Evolutionary conservation across 1,140 invertebrate genomes (phyloP).

Genomic region (Rhagoletis zephyria): DNA sequence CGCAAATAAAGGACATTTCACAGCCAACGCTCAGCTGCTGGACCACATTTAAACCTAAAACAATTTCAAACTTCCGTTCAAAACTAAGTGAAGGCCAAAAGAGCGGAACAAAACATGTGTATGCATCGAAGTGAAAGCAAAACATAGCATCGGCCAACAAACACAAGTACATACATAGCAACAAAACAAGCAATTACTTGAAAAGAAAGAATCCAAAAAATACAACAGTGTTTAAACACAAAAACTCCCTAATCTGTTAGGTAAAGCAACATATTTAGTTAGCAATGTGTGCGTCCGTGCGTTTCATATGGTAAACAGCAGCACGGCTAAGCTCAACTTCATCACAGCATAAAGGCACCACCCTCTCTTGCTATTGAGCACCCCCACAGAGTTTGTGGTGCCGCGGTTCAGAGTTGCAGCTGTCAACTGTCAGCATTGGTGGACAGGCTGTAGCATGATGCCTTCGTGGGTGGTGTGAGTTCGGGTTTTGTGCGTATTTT

Average conservation of each 20-base stretch:
- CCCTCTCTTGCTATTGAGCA: neutral
- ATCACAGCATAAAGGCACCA: neutral
- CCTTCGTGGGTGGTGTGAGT: neutral
- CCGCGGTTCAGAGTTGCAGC: neutral
- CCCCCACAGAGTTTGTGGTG: neutral
- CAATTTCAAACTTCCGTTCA: conserved; percentile 30
- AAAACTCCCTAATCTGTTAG: neutral
- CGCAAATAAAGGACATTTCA: conserved; percentile 2
- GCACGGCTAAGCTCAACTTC: neutral
- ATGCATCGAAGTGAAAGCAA: neutral
- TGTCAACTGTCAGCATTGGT: neutral
- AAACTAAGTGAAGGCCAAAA: neutral
- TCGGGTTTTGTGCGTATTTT: neutral
- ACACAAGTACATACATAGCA: neutral
- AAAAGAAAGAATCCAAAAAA: neutral
- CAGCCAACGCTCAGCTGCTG: neutral
- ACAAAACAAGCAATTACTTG: neutral
- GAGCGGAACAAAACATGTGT: neutral
- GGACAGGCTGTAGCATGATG: neutral
- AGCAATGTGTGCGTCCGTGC: too few species aligned
- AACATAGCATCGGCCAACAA: neutral
- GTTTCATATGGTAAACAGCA: neutral
- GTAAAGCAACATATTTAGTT: neutral
- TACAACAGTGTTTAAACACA: neutral
- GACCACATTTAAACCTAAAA: conserved; percentile 27